phyloP scores from a whole-genome alignment of 2,113 vertebrate genomes.

The Passer montanus region DNA sequence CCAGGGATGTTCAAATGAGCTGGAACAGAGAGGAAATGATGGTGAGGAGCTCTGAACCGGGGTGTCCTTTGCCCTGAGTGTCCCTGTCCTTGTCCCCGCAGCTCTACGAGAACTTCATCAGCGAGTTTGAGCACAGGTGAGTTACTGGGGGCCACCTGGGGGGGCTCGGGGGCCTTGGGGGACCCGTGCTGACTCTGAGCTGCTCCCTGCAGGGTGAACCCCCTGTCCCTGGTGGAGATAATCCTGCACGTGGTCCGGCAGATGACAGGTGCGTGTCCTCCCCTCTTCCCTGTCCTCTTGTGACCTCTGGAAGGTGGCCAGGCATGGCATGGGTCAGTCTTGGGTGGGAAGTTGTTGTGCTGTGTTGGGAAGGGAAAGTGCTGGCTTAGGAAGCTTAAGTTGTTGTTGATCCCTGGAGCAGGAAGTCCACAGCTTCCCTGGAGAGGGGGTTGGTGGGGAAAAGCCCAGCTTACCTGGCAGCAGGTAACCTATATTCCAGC shows the following conservation, averaged over 20 bases:
- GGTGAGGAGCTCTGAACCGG: background rate
- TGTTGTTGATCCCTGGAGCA: rapidly evolving
- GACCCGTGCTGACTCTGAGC: background rate
- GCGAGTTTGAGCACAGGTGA: slow-evolving; percentile 98
- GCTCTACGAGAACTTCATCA: slow-evolving; percentile 98
- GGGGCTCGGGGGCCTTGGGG: background rate
- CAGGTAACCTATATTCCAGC: background rate
- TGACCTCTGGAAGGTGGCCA: no score
- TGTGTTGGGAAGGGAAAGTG: background rate
- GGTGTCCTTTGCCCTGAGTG: background rate
- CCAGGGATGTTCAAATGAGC: background rate
- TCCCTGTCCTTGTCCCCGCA: slow-evolving; percentile 40
- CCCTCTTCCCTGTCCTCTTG: rapidly evolving
- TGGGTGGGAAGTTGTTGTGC: rapidly evolving
- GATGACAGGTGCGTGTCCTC: slow-evolving; percentile 83
- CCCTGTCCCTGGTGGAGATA: slow-evolving; percentile 94
- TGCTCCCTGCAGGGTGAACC: slow-evolving; percentile 86
- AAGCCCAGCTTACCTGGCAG: background rate
- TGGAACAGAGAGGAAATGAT: rapidly evolving
- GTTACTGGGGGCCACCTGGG: background rate
- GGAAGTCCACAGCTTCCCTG: rapidly evolving
- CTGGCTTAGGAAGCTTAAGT: rapidly evolving
- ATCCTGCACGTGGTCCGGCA: slow-evolving; percentile 91
- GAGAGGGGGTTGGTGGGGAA: background rate
- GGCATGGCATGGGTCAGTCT: no score